These are phyloP conservation scores for Phymorhynchus buccinoides DNA, from an alignment of 1,140 invertebrate genomes.

Conservation along the genomic window DNA sequence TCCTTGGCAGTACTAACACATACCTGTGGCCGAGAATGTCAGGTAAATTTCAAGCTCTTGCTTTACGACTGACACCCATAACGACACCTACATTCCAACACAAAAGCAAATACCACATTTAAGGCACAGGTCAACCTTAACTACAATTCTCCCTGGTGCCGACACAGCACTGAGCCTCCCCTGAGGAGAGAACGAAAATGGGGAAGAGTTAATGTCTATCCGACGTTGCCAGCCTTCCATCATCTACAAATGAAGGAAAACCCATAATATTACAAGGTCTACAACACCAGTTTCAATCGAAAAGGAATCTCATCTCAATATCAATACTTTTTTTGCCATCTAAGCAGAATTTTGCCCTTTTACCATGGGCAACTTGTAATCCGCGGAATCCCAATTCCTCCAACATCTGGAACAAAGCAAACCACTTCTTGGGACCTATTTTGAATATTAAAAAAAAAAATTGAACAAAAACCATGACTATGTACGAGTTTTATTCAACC, in stretches of 20 bases:
- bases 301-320: too few relatives aligned
- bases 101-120: conserved; percentile 31
- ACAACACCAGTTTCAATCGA: neutral
- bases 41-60: conserved; percentile 25
- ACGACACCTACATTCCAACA: conserved; percentile 40
- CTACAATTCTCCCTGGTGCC: neutral
- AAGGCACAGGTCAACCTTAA: neutral
- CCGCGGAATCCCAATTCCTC: neutral
- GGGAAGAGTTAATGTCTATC: neutral
- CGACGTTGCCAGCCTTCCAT: neutral
- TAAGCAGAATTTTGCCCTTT: too few relatives aligned
- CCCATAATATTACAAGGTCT: neutral
- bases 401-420: neutral
- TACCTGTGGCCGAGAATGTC: conserved; percentile 17
- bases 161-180: neutral
- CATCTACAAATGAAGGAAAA: conserved; percentile 18
- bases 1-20: neutral
- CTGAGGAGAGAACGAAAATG: conserved; percentile 35
- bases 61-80: conserved; percentile 37
- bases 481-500: neutral
- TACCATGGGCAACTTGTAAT: neutral
- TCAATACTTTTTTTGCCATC: too few relatives aligned
- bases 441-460: too few relatives aligned
- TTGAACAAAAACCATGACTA: too few relatives aligned
- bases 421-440: too few relatives aligned